Evolutionary conservation across 1,140 invertebrate species (phyloP).

Genomic region (Zaprionus kolodkinae): DNA sequence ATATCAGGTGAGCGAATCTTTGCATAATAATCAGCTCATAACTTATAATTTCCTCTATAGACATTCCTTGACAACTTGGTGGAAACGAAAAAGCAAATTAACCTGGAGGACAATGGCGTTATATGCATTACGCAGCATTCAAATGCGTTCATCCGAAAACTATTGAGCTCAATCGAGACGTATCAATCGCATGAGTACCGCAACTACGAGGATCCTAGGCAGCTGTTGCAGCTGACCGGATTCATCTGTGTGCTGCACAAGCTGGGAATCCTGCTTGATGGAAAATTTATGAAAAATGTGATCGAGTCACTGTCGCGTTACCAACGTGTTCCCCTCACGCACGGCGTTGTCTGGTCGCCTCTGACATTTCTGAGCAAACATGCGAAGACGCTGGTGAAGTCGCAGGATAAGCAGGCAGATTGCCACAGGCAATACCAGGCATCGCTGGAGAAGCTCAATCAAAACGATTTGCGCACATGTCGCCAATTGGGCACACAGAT

Average conservation of each 20-base stretch:
- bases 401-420: constrained; percentile 21
- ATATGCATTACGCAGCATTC: constrained; percentile 89
- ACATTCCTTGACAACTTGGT: constrained; percentile 88
- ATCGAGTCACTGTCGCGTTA: constrained; percentile 45
- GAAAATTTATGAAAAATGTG: constrained; percentile 44
- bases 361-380: constrained; percentile 45
- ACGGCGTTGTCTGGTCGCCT: constrained; percentile 55
- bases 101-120: constrained; percentile 86
- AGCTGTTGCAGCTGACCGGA: constrained; percentile 38
- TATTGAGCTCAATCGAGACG: constrained; percentile 38
- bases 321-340: constrained; percentile 38
- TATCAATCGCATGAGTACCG: constrained; percentile 45
- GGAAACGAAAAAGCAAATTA: constrained; percentile 86
- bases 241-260: constrained; percentile 54
- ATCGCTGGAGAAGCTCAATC: constrained; percentile 46
- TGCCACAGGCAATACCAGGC: constrained; percentile 26
- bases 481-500: constrained; percentile 62
- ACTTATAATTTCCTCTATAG: constrained; percentile 21
- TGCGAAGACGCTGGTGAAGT: constrained; percentile 54
- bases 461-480: constrained; percentile 43
- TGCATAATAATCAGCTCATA: not conserved
- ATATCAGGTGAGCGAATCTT: constrained; percentile 86
- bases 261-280: constrained; percentile 61
- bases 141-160: constrained; percentile 87
- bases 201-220: constrained; percentile 51